A percentile compares a stretch with the other conserved stretches of the same genome.
These are phyloP conservation scores for Drosophila emarginata DNA, from an alignment of 2,888 invertebrate species.

Conservation along the genomic window DNA sequence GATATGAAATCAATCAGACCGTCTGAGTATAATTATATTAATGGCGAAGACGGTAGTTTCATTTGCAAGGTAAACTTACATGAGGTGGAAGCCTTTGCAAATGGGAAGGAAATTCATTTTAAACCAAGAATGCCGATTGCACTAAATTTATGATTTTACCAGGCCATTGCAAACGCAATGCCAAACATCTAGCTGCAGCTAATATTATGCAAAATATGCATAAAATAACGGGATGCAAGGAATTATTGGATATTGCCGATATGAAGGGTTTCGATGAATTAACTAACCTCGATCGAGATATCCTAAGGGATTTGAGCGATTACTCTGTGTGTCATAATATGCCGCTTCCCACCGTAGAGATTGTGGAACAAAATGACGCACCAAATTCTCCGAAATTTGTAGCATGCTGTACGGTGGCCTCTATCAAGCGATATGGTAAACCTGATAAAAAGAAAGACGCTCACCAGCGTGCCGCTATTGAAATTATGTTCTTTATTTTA, in stretches of 20 bases:
- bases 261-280: conserved; percentile 37
- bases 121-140: not conserved
- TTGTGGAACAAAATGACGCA: conserved; percentile 78
- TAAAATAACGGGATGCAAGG: conserved; percentile 55
- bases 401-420: conserved; percentile 77
- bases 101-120: conserved; percentile 65
- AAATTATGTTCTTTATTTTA: conserved; percentile 72
- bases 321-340: conserved; percentile 79
- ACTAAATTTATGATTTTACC: not conserved
- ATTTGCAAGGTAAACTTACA: conserved; percentile 78
- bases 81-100: conserved; percentile 80
- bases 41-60: conserved; percentile 74
- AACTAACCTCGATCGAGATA: conserved; percentile 69
- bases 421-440: conserved; percentile 79
- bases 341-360: conserved; percentile 79
- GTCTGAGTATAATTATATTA: conserved; percentile 74
- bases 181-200: conserved; percentile 81
- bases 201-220: conserved; percentile 82
- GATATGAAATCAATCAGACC: conserved; percentile 71
- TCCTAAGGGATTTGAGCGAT: conserved; percentile 78
- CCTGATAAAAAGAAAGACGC: conserved; percentile 82
- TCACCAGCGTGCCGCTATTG: conserved; percentile 80
- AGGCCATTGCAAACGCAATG: conserved; percentile 82
- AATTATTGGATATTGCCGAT: conserved; percentile 32
- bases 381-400: conserved; percentile 81